Percentiles rank a stretch among this genome's conserved stretches.
Conservation (phyloP, 2,113 vertebrate species). For the Calypte anna region DNA sequence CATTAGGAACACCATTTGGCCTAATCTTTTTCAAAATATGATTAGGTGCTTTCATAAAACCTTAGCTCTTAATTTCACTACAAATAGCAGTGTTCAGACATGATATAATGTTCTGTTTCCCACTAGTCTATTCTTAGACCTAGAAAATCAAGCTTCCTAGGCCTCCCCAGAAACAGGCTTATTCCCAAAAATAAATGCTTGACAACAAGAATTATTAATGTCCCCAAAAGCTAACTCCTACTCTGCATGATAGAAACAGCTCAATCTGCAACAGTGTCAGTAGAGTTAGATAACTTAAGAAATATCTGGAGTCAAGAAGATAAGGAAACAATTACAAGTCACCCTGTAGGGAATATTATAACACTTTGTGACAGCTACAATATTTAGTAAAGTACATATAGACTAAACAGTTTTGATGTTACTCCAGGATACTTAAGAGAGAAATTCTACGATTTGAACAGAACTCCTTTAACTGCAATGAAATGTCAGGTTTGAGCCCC, state of each 20-base stretch:
- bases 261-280: background rate
- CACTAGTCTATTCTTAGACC: background rate
- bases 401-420: background rate
- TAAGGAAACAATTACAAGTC: background rate
- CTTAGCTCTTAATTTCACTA: background rate
- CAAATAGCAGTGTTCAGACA: background rate
- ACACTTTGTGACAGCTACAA: background rate
- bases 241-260: background rate
- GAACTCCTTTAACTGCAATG: background rate
- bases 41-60: background rate
- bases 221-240: background rate
- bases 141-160: background rate
- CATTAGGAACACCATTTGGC: constrained; percentile 46
- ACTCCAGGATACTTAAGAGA: background rate
- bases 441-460: background rate
- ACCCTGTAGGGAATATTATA: background rate
- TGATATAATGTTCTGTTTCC: background rate
- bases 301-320: background rate
- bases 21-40: background rate
- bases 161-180: background rate
- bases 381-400: background rate
- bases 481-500: background rate
- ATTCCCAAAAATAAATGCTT: background rate
- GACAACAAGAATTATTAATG: constrained; percentile 10
- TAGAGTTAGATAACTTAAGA: background rate